These are phyloP conservation scores for Takifugu flavidus DNA, from an alignment of 2,113 vertebrate genomes.

Conservation along the genomic window DNA sequence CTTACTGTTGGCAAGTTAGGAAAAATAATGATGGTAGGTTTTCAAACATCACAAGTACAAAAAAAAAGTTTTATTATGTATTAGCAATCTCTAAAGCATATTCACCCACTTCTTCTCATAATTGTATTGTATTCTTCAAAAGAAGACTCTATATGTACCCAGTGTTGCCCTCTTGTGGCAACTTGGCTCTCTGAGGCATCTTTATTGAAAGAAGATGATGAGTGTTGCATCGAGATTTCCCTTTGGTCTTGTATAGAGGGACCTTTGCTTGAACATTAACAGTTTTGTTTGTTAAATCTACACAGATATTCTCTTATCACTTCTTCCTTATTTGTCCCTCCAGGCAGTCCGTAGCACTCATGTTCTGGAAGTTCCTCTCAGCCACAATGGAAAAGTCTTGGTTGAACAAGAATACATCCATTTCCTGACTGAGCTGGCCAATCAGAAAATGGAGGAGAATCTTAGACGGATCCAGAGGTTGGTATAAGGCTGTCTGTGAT, in stretches of 20 bases:
- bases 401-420: slow-evolving; percentile 84
- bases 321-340: not conserved
- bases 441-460: slow-evolving; percentile 93
- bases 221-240: no score
- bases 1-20: slow-evolving; percentile 87
- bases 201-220: no score
- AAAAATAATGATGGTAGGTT: slow-evolving; percentile 85
- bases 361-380: slow-evolving; percentile 90
- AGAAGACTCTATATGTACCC: no score
- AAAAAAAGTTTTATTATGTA: no score
- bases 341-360: slow-evolving; percentile 93
- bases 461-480: slow-evolving; percentile 84
- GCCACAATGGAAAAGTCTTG: slow-evolving; percentile 78
- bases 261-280: no score
- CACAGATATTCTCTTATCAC: not conserved
- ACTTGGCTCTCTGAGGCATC: no score
- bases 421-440: slow-evolving; percentile 82
- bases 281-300: no score
- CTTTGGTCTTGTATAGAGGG: no score
- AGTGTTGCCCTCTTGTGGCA: no score
- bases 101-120: not conserved
- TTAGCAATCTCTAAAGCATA: not conserved
- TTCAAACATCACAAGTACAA: no score
- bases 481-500: slow-evolving; percentile 10
- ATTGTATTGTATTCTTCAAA: no score